A percentile compares a stretch with the other conserved stretches of the same genome.
Conservation (phyloP, 2,888 invertebrate species). For the Pammene aurita region DNA sequence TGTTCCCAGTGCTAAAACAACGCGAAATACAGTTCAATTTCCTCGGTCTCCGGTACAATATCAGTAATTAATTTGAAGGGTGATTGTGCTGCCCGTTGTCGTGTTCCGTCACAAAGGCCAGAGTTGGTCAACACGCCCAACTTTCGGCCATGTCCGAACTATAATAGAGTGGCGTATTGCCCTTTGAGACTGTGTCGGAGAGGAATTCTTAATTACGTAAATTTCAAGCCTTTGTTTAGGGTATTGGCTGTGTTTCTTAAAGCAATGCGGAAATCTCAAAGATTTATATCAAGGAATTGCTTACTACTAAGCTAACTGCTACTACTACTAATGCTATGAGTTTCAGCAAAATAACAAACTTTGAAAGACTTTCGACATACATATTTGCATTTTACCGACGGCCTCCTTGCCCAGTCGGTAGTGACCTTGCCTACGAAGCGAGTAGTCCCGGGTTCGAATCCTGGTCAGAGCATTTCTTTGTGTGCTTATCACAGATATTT, state of each 20-base stretch:
- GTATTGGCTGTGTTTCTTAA: not conserved
- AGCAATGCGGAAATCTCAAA: not conserved
- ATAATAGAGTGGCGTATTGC: conserved; percentile 5
- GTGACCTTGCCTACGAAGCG: too few relatives aligned
- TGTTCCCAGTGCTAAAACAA: not conserved
- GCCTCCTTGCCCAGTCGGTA: too few relatives aligned
- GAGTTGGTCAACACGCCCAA: conserved; percentile 25
- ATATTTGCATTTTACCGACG: too few relatives aligned
- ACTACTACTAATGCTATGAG: too few relatives aligned
- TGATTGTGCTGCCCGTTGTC: conserved; percentile 18
- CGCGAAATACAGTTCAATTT: conserved; percentile 1
- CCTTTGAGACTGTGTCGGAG: conserved; percentile 18
- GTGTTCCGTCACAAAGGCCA: conserved; percentile 21
- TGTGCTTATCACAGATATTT: too few relatives aligned
- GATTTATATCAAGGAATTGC: not conserved
- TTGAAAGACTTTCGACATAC: too few relatives aligned
- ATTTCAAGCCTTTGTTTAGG: not conserved
- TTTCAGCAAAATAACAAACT: too few relatives aligned
- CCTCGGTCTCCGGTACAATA: conserved; percentile 1
- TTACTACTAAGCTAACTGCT: too few relatives aligned
- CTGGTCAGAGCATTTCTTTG: too few relatives aligned
- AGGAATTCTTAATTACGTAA: conserved; percentile 13
- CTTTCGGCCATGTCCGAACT: conserved; percentile 29
- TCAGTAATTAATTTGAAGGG: conserved; percentile 30
- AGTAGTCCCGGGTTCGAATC: too few relatives aligned